These are phyloP conservation scores for Acipenser ruthenus DNA, from an alignment of 2,797 vertebrate species.

Conservation along the genomic window DNA sequence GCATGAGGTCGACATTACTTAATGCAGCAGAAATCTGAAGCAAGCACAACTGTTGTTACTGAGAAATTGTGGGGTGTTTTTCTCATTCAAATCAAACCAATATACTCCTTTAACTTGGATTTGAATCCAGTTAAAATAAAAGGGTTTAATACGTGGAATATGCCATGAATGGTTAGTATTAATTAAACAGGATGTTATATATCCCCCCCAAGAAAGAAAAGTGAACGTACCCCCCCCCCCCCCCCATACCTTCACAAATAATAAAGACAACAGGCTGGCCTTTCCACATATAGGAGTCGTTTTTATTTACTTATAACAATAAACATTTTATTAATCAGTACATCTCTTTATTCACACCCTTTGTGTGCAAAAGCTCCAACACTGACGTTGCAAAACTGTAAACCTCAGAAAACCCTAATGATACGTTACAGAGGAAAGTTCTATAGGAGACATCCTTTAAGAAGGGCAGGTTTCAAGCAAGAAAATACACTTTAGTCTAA, in stretches of 20 bases:
- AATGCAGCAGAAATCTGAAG: too few relatives aligned
- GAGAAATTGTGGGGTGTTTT: too few relatives aligned
- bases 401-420: conserved; percentile 26
- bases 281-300: not conserved
- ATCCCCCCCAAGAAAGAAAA: not conserved
- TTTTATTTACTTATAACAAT: conserved; percentile 45
- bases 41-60: too few relatives aligned
- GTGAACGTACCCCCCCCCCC: too few relatives aligned
- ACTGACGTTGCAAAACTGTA: conserved; percentile 43
- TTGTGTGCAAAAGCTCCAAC: conserved; percentile 25
- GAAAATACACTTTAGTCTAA: conserved; percentile 9
- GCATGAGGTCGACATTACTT: too few relatives aligned
- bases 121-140: too few relatives aligned
- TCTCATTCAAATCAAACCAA: too few relatives aligned
- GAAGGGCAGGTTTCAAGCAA: conserved; percentile 13
- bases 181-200: not conserved
- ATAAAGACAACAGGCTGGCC: too few relatives aligned
- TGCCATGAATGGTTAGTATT: too few relatives aligned
- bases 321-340: conserved; percentile 31
- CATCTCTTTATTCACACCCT: conserved; percentile 25
- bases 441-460: conserved; percentile 28
- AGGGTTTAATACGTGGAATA: too few relatives aligned
- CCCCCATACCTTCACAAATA: too few relatives aligned
- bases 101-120: too few relatives aligned
- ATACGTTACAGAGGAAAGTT: conserved; percentile 18